Percentiles rank a stretch among this genome's conserved stretches.
phyloP scores from a whole-genome alignment of 2,797 vertebrate species.

The Pseudotriccus pelzelni region DNA sequence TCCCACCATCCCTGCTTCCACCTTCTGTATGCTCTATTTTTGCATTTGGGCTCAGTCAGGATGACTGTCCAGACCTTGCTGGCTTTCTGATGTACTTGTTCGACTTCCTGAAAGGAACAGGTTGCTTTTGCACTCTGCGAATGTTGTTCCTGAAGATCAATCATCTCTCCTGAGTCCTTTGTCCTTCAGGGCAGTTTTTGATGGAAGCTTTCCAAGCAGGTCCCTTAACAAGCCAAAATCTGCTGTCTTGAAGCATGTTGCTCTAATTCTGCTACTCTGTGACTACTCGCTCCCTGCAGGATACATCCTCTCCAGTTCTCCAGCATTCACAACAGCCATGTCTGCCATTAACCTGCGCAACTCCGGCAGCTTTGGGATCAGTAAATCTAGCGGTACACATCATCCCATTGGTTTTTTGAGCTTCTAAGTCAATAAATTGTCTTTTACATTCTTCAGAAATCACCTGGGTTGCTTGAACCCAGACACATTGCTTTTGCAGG shows the following conservation, averaged over 20 bases:
- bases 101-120: background rate
- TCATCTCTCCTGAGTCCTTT: background rate
- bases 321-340: background rate
- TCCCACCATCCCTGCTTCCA: background rate
- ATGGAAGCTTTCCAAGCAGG: background rate
- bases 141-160: background rate
- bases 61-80: background rate
- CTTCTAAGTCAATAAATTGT: background rate
- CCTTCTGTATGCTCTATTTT: background rate
- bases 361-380: background rate
- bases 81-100: background rate
- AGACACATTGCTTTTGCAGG: background rate
- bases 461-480: background rate
- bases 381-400: background rate
- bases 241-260: background rate
- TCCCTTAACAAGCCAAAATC: background rate
- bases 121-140: background rate
- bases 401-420: background rate
- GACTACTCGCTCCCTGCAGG: background rate
- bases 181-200: background rate
- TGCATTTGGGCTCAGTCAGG: background rate
- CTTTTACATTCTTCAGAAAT: background rate
- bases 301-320: background rate
- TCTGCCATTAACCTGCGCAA: background rate
- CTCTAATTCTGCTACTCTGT: background rate